These are phyloP conservation scores for Helicolenus hilgendorfi DNA, from an alignment of 2,797 vertebrate genomes.

Conservation along the genomic window DNA sequence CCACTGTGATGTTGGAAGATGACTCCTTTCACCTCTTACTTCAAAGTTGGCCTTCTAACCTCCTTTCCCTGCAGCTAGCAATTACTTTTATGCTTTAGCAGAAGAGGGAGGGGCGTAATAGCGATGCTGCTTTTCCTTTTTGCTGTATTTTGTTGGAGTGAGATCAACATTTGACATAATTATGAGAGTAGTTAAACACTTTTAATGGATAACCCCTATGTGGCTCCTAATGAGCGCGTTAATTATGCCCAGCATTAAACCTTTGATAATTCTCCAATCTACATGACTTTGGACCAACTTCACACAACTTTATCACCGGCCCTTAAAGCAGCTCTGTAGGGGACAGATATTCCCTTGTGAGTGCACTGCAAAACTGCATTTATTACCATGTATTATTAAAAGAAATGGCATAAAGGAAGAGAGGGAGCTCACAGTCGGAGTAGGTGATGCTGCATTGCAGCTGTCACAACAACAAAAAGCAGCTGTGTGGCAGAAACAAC, in stretches of 20 bases:
- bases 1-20: conserved; percentile 17
- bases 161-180: conserved; percentile 73
- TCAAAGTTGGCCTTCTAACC: conserved; percentile 44
- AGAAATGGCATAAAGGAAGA: conserved; percentile 58
- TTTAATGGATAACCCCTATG: conserved; percentile 58
- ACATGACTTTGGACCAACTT: conserved; percentile 52
- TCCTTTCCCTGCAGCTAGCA: conserved; percentile 19
- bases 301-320: conserved; percentile 35
- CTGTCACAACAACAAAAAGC: conserved; percentile 62
- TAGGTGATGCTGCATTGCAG: conserved; percentile 70
- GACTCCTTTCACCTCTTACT: conserved; percentile 25
- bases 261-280: conserved; percentile 66
- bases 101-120: neutral
- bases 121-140: conserved; percentile 5
- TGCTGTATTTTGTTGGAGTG: conserved; percentile 12
- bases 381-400: conserved; percentile 69
- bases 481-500: neutral
- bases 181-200: conserved; percentile 70
- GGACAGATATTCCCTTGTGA: conserved; percentile 28
- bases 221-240: conserved; percentile 69
- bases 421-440: conserved; percentile 30
- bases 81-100: conserved; percentile 37
- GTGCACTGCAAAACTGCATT: conserved; percentile 26
- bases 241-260: conserved; percentile 72
- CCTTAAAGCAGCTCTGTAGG: conserved; percentile 26